Base-by-base conservation (phyloP, 2,797 vertebrate genomes). In the Myripristis murdjan region DNA sequence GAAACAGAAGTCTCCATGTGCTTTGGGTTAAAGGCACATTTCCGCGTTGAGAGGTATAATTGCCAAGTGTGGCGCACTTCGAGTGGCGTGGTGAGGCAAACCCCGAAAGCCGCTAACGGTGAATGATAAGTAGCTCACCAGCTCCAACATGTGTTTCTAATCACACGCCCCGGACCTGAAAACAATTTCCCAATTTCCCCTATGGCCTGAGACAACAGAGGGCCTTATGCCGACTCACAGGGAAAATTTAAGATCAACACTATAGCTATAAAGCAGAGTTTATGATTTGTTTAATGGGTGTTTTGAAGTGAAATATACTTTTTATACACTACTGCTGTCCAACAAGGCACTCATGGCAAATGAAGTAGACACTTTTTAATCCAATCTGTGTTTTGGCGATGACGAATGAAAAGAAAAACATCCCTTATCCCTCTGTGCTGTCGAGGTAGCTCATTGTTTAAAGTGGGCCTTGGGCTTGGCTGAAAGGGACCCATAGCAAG, bases 161-260 rank as follows among this genome's bases (percentile, higher is more conserved):
- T 97, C 95, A 96, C 90, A 92, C 81, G 89, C 90, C 91, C 83
- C 56, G 88, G 91, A 95, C 94, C 91, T 95, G 94, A 94, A 96
- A 96, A 96, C 95, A 94, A 95, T 96, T 96, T 96, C 90, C 92
- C 94, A 95, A 95, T 96, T 96, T 97, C 96, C 95, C 92, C 90
- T 89, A 93, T 91, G 95, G 95, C 95, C 95, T 81, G 90, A 94
- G 91, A 97, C 95, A 96, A 95, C 86, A 87, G 72, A 73, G 85
- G 88, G 89, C 91, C 89, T 92, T 76, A 81, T 87, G 77, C 84
- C 90, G 90, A 90, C 92, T 93, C 85, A 72, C 90, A 68, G 70
- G 91, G 90, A 95, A 94, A 95, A 94, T 79, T 94, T 93, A 94
- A 95, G 92, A 91, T 87, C 90, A 90, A 88, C 78, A 64, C 74